Conservation (phyloP, 2,797 vertebrate species). For the Pempheris klunzingeri region DNA sequence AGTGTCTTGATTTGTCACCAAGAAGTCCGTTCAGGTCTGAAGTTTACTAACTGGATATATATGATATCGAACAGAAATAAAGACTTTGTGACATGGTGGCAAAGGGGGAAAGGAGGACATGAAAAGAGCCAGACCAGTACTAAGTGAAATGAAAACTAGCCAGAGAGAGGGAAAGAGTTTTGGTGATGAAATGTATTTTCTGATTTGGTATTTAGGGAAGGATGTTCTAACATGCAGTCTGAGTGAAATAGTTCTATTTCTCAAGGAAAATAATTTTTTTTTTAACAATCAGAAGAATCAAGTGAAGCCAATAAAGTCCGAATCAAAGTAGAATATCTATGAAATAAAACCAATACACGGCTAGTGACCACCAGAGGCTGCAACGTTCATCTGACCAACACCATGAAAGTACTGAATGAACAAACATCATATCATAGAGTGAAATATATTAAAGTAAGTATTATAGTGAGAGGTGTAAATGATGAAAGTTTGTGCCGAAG, state of each 20-base stretch:
- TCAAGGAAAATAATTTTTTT: neutral
- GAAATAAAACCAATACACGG: too few relatives aligned
- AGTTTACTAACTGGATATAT: neutral
- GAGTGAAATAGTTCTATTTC: neutral
- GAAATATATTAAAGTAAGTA: too few relatives aligned
- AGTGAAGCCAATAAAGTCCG: too few relatives aligned
- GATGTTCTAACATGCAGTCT: neutral
- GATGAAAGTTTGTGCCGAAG: neutral
- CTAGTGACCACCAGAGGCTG: too few relatives aligned
- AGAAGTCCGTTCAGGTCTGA: neutral
- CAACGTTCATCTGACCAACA: too few relatives aligned
- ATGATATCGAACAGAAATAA: neutral
- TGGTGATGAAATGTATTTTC: neutral
- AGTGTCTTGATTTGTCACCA: neutral
- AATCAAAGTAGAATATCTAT: neutral
- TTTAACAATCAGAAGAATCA: too few relatives aligned
- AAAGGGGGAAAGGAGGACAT: neutral
- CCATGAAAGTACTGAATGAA: too few relatives aligned
- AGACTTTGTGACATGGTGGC: too few relatives aligned
- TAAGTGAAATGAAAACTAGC: neutral
- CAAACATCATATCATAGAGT: neutral
- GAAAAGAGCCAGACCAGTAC: neutral
- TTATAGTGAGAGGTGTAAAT: too few relatives aligned
- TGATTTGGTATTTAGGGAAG: neutral
- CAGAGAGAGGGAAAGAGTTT: neutral